These are phyloP conservation scores for Pelvicachromis taeniatus DNA, from an alignment of 2,113 vertebrate species.

Conservation along the genomic window DNA sequence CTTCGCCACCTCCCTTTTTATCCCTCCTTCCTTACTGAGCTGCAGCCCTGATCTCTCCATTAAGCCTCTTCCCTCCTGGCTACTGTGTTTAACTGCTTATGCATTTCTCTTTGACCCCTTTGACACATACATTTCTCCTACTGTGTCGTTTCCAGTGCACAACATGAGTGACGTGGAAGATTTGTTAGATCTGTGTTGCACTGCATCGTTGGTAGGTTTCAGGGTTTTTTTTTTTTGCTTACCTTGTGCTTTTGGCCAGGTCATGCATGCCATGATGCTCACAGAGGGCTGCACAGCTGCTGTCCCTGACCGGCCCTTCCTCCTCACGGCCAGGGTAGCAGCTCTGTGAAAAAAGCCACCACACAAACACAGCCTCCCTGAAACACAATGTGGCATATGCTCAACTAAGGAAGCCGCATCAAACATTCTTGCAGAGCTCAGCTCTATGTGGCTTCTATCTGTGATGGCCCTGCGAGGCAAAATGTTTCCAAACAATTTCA, in stretches of 20 bases:
- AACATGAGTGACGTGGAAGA: not conserved
- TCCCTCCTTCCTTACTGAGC: not conserved
- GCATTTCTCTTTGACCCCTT: not conserved
- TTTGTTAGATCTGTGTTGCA: not conserved
- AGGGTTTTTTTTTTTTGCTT: not conserved
- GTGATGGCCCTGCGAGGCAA: conserved; percentile 64
- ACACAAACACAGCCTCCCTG: conserved; percentile 20
- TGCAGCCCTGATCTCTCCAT: conserved; percentile 23
- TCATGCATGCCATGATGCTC: conserved; percentile 40
- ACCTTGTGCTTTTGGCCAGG: conserved; percentile 20
- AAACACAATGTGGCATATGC: conserved; percentile 68
- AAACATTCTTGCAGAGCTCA: conserved; percentile 65
- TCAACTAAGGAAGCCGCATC: conserved; percentile 53
- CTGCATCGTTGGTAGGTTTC: not conserved
- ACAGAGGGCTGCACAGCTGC: conserved; percentile 45
- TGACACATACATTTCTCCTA: not conserved
- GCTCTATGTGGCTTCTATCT: conserved; percentile 37
- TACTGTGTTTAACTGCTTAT: not conserved
- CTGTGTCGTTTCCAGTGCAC: not conserved
- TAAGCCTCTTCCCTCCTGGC: conserved; percentile 6
- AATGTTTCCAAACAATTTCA: conserved; percentile 76
- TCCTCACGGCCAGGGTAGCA: conserved; percentile 1
- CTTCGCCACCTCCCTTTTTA: not conserved
- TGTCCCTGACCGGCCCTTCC: conserved; percentile 39
- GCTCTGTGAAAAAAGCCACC: conserved; percentile 8